Percentiles rank a stretch among this genome's conserved stretches.
Evolutionary conservation across 1,140 invertebrate species (phyloP).

Genomic region (Radopholus similis): DNA sequence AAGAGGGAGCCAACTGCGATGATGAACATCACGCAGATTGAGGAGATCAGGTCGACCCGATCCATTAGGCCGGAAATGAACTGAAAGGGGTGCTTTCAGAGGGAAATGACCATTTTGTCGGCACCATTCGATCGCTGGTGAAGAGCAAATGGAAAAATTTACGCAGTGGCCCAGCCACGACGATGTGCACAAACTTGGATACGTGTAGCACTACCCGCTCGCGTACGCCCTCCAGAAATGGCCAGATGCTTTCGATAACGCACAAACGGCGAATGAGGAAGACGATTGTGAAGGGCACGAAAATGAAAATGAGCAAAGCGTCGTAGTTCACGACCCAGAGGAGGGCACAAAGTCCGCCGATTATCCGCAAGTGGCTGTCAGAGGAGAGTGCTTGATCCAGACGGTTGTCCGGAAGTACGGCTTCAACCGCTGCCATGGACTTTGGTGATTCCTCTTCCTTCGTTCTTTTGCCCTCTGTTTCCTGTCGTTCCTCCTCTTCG

Average conservation of each 20-base stretch:
- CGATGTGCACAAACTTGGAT: conserved; percentile 52
- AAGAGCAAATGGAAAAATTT: conserved; percentile 65
- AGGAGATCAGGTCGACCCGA: conserved; percentile 64
- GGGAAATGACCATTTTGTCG: background rate
- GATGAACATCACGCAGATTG: conserved; percentile 64
- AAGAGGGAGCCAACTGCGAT: conserved; percentile 62
- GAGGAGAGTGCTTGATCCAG: conserved; percentile 58
- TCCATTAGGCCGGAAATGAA: conserved; percentile 61
- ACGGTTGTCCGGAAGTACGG: background rate
- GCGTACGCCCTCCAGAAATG: background rate
- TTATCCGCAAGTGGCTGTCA: conserved; percentile 68
- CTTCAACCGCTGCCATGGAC: conserved; percentile 7
- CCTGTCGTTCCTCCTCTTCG: background rate
- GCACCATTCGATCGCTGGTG: conserved; percentile 67
- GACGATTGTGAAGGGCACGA: conserved; percentile 69
- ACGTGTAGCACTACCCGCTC: conserved; percentile 3
- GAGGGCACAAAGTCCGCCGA: conserved; percentile 70
- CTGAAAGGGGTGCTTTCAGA: conserved; percentile 56
- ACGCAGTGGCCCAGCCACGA: conserved; percentile 65
- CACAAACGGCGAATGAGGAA: conserved; percentile 65
- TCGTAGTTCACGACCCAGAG: conserved; percentile 72
- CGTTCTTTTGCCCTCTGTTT: background rate
- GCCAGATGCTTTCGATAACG: conserved; percentile 35
- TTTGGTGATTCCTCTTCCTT: conserved; percentile 16
- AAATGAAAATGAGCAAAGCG: conserved; percentile 70